Evolutionary conservation across 2,113 vertebrate species (phyloP), one percentile per base, ranked within the genome.

Genomic region (Pipa parva): DNA sequence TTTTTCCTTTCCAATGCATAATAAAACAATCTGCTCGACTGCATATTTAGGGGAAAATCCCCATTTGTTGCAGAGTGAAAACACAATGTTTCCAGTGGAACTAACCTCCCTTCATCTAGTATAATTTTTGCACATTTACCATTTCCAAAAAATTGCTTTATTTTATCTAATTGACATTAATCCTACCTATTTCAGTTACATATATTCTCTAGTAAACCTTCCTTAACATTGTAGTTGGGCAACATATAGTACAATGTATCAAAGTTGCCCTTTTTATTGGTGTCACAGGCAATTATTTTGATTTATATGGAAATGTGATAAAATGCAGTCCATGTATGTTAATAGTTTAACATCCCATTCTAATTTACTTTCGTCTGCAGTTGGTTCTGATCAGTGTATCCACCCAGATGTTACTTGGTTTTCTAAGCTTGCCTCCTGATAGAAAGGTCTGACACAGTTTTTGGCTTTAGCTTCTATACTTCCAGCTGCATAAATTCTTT

Each of bases 401-500:
- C 63, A 78, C 80, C 84, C 87, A 89, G 86, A 87, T 87, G 84
- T 86, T 75, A 74, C 77, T 79, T 78, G 56, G 77, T 81, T 80
- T 83, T 77, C 76, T 77, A 75, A 83, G 74, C 72, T 76, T 79
- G 80, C 75, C 76, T 84, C 84, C 59, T 74, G 76, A 52, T 75
- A 78, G 83, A 83, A 82, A 86, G 78, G 65, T 74, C 79, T 85
- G 80, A 75, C 77, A 78, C 83, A 75, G 79, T 64, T 82, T 84
- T 90, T 93, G 87, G 89, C 87, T 85, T 85, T 82, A 63, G 51
- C 78, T 87, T 82, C 75, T 78, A 74, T 84, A 87, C 83, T 84
- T 91, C 84, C 88, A 90, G 90, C 90, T 92, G 91, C 88, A 91
- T 86, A 93, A 90, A 92, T 93, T 92, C 90, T 85, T 92, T 87